Base-by-base conservation (phyloP, 2,797 vertebrate genomes). In the Thamnophis elegans region DNA sequence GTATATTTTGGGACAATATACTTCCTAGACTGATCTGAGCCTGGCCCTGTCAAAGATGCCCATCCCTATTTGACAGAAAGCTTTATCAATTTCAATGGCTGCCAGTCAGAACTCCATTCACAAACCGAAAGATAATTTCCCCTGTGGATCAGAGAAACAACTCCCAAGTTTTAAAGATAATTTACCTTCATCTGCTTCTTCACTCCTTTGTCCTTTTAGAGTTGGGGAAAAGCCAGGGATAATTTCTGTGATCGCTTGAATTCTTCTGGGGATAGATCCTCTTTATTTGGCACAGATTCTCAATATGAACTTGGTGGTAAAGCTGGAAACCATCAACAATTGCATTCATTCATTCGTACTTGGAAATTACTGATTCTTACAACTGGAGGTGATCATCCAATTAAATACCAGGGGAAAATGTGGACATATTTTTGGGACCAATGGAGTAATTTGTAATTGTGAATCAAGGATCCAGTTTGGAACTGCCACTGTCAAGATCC, bases 251-350 rank as follows among this genome's bases (percentile, higher is more conserved):
- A 97, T 32, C 91, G 93, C 87, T 95, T 95, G 95, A 98, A 98
- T 94, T 99, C 98, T 95, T 98, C 97, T 96, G 97, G 59, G 97
- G 97, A 93, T 97, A 97, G 96, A 99, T 98, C 94, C 97, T 97
- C 96, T 98, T 97, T 92, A 99, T 97, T 96, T 99, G 99, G 97
- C 99, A 99, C 88, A 98, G 94, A 86, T 97, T 98, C 97, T 99
- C 98, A 94, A 99, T 96, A 78, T 98, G 98, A 91, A 99, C 98
- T 94, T 97, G 98, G 96, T 96, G 98, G 94, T 97, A 98, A 95
- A 97, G 97, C 99, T 99, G 92, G 93, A 95, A 36, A 94, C 95
- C 55, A 73, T 87, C 91, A 92, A 82, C 7, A 55, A 91, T 12
- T 25, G 42, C 91, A 94, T 85, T 68, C 4, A 59, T 86, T 68